phyloP scores from a whole-genome alignment of 2,888 invertebrate species.

The Parasteatoda lunata region DNA sequence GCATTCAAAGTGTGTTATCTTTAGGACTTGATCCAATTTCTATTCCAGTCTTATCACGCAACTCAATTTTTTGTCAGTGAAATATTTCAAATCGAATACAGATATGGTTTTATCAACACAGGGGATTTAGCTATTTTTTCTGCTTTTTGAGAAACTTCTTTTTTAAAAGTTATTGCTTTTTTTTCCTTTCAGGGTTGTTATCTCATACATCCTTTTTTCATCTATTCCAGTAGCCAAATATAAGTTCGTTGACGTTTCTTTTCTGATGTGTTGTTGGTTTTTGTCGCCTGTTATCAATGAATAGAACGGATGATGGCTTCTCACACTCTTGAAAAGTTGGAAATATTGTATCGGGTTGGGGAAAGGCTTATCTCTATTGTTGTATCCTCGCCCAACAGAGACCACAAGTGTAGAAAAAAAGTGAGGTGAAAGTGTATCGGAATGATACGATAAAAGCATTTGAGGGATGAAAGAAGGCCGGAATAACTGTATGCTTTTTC shows the following conservation, averaged over 20 bases:
- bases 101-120: no score
- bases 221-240: neutral
- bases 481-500: neutral
- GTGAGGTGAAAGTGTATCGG: slow-evolving; percentile 10
- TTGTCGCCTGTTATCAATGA: neutral
- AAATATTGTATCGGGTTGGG: neutral
- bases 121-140: no score
- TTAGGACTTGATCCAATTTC: no score
- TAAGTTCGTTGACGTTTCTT: neutral
- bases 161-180: no score
- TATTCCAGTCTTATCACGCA: no score
- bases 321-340: neutral
- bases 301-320: neutral
- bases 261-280: neutral
- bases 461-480: neutral
- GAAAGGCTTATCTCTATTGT: neutral
- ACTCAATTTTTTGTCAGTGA: no score
- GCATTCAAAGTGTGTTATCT: no score
- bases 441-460: neutral
- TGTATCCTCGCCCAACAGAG: neutral
- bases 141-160: no score
- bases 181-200: neutral
- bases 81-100: no score
- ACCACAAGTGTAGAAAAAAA: neutral
- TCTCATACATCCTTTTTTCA: neutral